Evolutionary conservation across 2,113 vertebrate genomes (phyloP).

Genomic region (Podarcis raffonei): DNA sequence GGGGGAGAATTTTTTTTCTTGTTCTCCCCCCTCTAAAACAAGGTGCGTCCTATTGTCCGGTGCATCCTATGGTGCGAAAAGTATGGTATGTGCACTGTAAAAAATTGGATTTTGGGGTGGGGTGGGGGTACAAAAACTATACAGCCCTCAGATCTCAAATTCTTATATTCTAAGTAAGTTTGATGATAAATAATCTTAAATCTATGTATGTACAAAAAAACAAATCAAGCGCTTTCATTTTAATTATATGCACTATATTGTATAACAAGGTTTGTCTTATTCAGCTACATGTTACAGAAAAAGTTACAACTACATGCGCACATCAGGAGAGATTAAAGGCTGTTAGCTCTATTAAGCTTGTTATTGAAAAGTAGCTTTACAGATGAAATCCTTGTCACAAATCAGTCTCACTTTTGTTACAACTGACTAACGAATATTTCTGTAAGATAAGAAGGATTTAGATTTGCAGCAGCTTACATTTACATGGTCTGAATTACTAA

Average conservation of each 20-base stretch:
- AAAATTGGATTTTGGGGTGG: background rate
- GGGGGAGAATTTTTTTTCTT: no score
- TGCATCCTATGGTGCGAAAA: no score
- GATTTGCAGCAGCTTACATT: constrained; percentile 43
- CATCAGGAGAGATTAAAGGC: background rate
- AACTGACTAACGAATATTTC: background rate
- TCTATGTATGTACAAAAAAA: background rate
- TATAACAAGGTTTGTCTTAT: background rate
- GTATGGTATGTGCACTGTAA: background rate
- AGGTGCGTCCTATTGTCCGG: no score
- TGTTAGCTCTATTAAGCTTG: constrained; percentile 33
- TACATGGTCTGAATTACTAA: constrained; percentile 49
- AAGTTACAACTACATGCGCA: background rate
- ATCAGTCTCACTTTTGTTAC: constrained; percentile 19
- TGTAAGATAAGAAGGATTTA: constrained; percentile 19
- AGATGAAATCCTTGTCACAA: constrained; percentile 44
- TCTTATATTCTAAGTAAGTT: background rate
- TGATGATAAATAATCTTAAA: fast-evolving
- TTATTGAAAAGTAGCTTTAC: constrained; percentile 27
- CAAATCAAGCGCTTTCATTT: fast-evolving
- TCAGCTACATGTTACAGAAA: background rate
- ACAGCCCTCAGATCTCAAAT: background rate
- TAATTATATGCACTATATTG: background rate
- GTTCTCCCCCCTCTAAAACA: no score
- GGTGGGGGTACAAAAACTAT: background rate